Percentiles rank a stretch among this genome's conserved stretches.
These are phyloP conservation scores for Dioctria rufipes DNA, from an alignment of 2,888 invertebrate genomes.

Conservation along the genomic window DNA sequence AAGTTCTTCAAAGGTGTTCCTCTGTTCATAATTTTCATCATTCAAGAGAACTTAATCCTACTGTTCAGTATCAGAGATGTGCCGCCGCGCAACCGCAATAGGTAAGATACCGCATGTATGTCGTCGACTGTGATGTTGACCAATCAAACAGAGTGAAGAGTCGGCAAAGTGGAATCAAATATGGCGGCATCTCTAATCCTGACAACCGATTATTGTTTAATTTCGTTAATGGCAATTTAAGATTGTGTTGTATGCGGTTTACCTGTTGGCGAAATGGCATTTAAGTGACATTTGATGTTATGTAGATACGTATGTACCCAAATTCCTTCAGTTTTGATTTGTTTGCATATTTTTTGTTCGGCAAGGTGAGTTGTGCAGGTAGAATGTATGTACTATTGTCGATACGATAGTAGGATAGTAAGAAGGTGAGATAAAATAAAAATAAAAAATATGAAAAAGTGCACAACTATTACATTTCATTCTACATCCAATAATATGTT, in stretches of 20 bases:
- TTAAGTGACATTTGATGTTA: conserved; percentile 56
- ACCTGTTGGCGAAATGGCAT: conserved; percentile 52
- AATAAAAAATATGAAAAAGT: too few species aligned
- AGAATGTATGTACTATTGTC: too few species aligned
- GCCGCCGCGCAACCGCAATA: conserved; percentile 6
- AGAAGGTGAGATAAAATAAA: too few species aligned
- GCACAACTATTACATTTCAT: too few species aligned
- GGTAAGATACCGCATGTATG: too few species aligned
- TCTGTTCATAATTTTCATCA: conserved; percentile 33
- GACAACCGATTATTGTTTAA: conserved; percentile 60
- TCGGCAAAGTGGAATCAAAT: conserved; percentile 55
- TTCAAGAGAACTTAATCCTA: not conserved
- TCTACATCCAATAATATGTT: too few species aligned
- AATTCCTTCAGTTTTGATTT: too few species aligned
- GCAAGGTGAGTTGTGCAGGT: too few species aligned
- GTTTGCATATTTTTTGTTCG: too few species aligned
- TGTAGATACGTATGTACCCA: too few species aligned
- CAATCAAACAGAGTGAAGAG: conserved; percentile 46
- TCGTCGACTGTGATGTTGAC: conserved; percentile 10
- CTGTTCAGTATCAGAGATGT: conserved; percentile 20
- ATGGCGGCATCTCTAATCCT: conserved; percentile 56
- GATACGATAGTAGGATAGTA: too few species aligned
- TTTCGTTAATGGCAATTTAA: conserved; percentile 59
- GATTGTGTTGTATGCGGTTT: conserved; percentile 43
- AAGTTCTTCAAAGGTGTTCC: conserved; percentile 35